Conservation (phyloP, 2,113 vertebrate genomes). For the Todiramphus saurophagus region DNA sequence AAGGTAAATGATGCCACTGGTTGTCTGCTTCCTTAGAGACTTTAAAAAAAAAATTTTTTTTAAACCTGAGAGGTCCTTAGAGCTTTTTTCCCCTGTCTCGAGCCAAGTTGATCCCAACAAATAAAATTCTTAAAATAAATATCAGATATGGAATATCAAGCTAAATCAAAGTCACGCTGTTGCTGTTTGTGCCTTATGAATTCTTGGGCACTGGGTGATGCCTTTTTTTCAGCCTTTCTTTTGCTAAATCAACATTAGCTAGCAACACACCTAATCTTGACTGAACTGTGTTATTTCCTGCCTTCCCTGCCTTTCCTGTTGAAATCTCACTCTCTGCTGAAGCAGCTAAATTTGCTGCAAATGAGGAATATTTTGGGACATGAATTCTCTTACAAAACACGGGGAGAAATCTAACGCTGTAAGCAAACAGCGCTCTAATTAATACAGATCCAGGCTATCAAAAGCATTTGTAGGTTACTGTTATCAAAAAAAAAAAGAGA, state of each 20-base stretch:
- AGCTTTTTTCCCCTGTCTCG: neutral
- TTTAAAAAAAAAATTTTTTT: neutral
- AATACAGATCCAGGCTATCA: constrained; percentile 26
- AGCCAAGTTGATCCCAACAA: neutral
- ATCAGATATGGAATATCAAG: neutral
- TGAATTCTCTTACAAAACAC: constrained; percentile 47
- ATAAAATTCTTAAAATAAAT: neutral
- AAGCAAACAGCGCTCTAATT: constrained; percentile 59
- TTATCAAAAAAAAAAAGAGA: neutral
- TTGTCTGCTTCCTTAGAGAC: neutral
- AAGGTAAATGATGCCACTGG: neutral
- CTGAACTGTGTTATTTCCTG: constrained; percentile 65
- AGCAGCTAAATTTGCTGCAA: constrained; percentile 69
- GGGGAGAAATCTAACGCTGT: constrained; percentile 54
- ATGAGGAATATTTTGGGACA: constrained; percentile 66
- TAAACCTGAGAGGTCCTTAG: neutral
- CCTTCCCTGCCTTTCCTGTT: constrained; percentile 66
- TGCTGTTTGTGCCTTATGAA: neutral
- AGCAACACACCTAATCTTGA: constrained; percentile 58
- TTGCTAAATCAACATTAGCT: constrained; percentile 53
- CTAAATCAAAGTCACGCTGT: neutral
- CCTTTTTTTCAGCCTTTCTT: neutral
- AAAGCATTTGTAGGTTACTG: constrained; percentile 10
- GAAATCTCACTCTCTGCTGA: constrained; percentile 62
- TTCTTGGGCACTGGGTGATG: constrained; percentile 6